phyloP scores from a whole-genome alignment of 2,797 vertebrate species.

The Pogoniulus pusillus region DNA sequence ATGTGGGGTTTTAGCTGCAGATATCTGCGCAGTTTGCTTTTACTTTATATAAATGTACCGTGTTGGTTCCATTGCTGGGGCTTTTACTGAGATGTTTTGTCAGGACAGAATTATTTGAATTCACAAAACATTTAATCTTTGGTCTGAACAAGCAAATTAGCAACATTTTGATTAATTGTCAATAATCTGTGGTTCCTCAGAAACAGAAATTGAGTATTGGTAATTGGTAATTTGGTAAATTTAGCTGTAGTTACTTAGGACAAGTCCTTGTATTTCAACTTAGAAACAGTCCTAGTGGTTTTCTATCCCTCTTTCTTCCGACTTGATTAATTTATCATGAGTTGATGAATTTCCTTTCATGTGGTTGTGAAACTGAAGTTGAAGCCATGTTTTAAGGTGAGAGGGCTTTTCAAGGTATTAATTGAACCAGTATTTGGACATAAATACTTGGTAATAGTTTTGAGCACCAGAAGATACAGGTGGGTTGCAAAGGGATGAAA shows the following conservation, averaged over 20 bases:
- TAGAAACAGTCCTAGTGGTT: background rate
- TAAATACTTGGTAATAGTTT: background rate
- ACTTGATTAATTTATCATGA: background rate
- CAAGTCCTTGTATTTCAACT: background rate
- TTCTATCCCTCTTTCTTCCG: background rate
- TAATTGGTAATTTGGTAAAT: background rate
- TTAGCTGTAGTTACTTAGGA: background rate
- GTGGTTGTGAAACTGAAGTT: background rate
- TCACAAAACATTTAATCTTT: background rate
- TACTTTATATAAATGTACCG: background rate
- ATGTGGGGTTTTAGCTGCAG: background rate
- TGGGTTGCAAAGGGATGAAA: background rate
- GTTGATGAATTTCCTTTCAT: background rate
- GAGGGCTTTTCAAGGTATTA: background rate
- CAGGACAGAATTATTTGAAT: background rate
- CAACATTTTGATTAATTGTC: background rate
- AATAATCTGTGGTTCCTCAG: background rate
- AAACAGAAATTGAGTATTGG: background rate
- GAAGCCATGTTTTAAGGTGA: background rate
- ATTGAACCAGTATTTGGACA: background rate
- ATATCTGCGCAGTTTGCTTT: background rate
- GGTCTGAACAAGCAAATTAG: background rate
- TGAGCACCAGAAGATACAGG: background rate
- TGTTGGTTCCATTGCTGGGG: background rate
- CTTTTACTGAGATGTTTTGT: background rate